phyloP scores from a whole-genome alignment of 1,140 invertebrate genomes.

The honey bee (Apis mellifera) region Amel_HAv3.1 CM009935.2:7501501-7502000 shows the following conservation, averaged over 20 bases:
- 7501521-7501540: not conserved
- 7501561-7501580: no score
- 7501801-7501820: constrained; percentile 25
- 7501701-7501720: not conserved
- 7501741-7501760: constrained; percentile 20
- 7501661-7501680: not conserved
- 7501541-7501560: not conserved
- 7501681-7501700: not conserved
- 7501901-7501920: constrained; percentile 80
- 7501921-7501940: constrained; percentile 72
- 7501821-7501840: constrained; percentile 16
- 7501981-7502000: constrained; percentile 13
- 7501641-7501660: not conserved
- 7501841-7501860: constrained; percentile 37
- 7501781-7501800: constrained; percentile 37
- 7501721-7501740: not conserved
- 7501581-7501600: no score
- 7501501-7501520: not conserved
- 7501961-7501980: not conserved
- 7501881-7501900: constrained; percentile 77
- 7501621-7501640: no score
- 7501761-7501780: constrained; percentile 40
- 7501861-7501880: constrained; percentile 59
- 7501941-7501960: constrained; percentile 72
- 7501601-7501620: no score